Conservation (phyloP, 2,113 vertebrate genomes). For the Vicugna pacos region DNA sequence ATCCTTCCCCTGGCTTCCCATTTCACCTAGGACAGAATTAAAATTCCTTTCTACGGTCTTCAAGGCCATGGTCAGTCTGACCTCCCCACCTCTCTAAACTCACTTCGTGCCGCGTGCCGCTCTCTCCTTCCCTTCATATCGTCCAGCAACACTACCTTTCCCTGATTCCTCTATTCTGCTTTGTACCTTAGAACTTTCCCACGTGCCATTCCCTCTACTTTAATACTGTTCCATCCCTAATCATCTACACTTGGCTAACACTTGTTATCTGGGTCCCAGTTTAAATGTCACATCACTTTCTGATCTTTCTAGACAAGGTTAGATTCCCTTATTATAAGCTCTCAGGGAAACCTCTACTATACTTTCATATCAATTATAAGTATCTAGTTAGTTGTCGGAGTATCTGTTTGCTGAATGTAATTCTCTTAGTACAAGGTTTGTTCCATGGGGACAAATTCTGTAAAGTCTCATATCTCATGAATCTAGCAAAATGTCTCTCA, state of each 20-base stretch:
- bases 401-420: not conserved
- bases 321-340: not conserved
- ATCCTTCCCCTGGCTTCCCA: not conserved
- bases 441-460: not conserved
- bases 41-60: not conserved
- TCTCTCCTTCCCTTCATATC: not conserved
- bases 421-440: slow-evolving; percentile 3
- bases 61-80: not conserved
- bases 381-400: not conserved
- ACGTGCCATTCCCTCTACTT: not conserved
- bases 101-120: not conserved
- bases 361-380: not conserved
- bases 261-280: not conserved
- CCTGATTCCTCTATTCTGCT: not conserved
- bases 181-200: not conserved
- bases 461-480: not conserved
- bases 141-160: not conserved
- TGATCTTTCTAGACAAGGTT: not conserved
- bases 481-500: not conserved
- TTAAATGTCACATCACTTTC: slow-evolving; percentile 41
- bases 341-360: not conserved
- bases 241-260: not conserved
- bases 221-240: not conserved
- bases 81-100: not conserved
- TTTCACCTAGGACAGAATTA: not conserved